Percentiles rank a stretch among this genome's conserved stretches.
These are phyloP conservation scores for Blastomussa wellsi DNA, from an alignment of 92 coral and sea anemone species.

Conservation along the genomic window DNA sequence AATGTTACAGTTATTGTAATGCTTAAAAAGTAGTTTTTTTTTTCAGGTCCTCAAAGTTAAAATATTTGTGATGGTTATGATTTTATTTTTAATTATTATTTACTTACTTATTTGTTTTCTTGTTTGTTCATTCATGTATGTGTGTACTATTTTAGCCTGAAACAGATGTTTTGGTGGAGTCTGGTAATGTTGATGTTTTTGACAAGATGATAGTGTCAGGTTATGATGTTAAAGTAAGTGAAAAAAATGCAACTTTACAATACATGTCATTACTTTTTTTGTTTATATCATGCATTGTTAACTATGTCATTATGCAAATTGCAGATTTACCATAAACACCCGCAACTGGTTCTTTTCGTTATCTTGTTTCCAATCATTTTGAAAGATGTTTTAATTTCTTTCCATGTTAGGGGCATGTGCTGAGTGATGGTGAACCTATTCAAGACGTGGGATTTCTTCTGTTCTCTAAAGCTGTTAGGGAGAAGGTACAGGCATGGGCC, in stretches of 20 bases:
- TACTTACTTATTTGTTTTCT: neutral
- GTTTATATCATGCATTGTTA: neutral
- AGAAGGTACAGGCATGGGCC: too few relatives aligned
- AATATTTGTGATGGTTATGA: neutral
- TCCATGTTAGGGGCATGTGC: conserved; percentile 81
- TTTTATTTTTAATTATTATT: neutral
- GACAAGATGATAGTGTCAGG: conserved; percentile 88
- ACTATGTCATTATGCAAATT: too few relatives aligned
- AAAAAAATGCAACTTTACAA: neutral
- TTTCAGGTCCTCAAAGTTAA: neutral
- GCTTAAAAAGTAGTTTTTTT: too few relatives aligned
- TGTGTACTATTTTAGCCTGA: conserved; percentile 51
- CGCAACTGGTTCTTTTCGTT: neutral
- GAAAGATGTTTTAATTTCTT: neutral
- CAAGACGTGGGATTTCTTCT: conserved; percentile 91
- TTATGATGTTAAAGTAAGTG: conserved; percentile 90
- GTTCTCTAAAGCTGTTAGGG: conserved; percentile 72
- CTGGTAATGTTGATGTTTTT: conserved; percentile 72
- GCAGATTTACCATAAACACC: too few relatives aligned
- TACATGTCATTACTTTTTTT: too few relatives aligned
- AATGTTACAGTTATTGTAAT: too few relatives aligned
- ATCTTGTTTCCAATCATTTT: neutral
- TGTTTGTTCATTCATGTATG: neutral
- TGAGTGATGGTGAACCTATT: conserved; percentile 92
- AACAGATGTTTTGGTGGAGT: conserved; percentile 64